Evolutionary conservation across 2,797 vertebrate species (phyloP).

Genomic region (Argya squamiceps): DNA sequence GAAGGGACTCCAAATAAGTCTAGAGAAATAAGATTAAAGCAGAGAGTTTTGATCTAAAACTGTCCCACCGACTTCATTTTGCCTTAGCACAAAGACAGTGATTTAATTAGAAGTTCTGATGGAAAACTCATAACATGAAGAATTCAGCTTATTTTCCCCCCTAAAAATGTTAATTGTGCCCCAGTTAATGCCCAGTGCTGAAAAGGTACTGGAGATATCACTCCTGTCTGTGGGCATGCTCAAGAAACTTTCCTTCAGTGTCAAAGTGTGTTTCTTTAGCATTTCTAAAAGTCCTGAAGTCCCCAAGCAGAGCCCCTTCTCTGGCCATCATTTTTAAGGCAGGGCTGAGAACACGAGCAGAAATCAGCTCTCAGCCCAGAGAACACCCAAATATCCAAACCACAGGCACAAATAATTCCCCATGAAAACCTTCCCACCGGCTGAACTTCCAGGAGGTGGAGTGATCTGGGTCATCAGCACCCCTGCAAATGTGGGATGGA

Average conservation of each 20-base stretch:
- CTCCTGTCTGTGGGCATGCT: fast-evolving
- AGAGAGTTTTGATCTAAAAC: not conserved
- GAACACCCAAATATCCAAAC: not conserved
- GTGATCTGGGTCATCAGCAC: not conserved
- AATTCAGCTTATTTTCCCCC: not conserved
- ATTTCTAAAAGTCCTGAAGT: not conserved
- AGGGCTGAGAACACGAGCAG: not conserved
- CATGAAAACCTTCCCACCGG: not conserved
- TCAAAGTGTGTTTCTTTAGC: not conserved
- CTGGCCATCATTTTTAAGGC: not conserved
- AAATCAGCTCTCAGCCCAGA: fast-evolving
- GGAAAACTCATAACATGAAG: not conserved
- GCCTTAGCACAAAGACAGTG: not conserved
- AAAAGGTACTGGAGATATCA: not conserved
- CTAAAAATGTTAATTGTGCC: not conserved
- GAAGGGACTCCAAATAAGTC: not conserved
- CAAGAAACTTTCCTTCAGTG: not conserved
- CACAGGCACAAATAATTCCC: not conserved
- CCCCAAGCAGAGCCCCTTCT: not conserved
- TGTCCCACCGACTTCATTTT: not conserved
- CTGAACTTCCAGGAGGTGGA: not conserved
- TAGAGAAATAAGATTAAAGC: not conserved
- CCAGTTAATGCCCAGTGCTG: not conserved
- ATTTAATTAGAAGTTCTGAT: not conserved
- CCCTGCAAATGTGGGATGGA: not conserved